phyloP scores from a whole-genome alignment of 2,113 vertebrate species.

The Phrynosoma blainvillii region DNA sequence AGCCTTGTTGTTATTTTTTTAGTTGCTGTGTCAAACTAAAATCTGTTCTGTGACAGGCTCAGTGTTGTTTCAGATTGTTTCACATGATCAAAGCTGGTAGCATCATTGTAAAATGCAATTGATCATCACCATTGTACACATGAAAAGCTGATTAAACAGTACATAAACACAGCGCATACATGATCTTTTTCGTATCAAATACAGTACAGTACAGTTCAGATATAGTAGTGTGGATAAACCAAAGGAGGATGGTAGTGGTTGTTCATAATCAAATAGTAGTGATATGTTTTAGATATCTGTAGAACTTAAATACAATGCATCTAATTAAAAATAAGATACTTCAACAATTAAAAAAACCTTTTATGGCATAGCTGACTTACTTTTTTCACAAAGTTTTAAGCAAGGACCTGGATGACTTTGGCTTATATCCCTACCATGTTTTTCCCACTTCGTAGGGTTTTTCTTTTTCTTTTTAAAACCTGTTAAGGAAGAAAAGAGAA shows the following conservation, averaged over 20 bases:
- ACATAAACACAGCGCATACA: slow-evolving; percentile 9
- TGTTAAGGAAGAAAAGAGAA: background rate
- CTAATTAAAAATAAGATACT: background rate
- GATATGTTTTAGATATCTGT: background rate
- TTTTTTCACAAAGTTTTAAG: background rate
- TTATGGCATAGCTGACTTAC: background rate
- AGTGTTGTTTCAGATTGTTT: slow-evolving; percentile 48
- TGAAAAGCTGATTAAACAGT: slow-evolving; percentile 29
- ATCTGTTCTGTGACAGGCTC: slow-evolving; percentile 53
- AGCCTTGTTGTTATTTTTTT: slow-evolving; percentile 19
- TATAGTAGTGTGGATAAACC: background rate
- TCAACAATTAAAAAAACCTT: background rate
- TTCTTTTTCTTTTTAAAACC: background rate
- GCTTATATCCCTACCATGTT: background rate
- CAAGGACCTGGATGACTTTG: too few relatives aligned
- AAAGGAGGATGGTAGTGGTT: background rate
- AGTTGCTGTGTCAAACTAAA: slow-evolving; percentile 49
- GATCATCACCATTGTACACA: slow-evolving; percentile 25
- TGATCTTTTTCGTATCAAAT: background rate
- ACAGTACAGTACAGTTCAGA: too few relatives aligned
- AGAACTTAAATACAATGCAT: background rate
- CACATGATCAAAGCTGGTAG: slow-evolving; percentile 40
- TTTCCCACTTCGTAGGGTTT: background rate
- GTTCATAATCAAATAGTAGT: background rate
- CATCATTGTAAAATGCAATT: slow-evolving; percentile 42